phyloP scores from a whole-genome alignment of 2,888 invertebrate species.

The Lithosia quadra region DNA sequence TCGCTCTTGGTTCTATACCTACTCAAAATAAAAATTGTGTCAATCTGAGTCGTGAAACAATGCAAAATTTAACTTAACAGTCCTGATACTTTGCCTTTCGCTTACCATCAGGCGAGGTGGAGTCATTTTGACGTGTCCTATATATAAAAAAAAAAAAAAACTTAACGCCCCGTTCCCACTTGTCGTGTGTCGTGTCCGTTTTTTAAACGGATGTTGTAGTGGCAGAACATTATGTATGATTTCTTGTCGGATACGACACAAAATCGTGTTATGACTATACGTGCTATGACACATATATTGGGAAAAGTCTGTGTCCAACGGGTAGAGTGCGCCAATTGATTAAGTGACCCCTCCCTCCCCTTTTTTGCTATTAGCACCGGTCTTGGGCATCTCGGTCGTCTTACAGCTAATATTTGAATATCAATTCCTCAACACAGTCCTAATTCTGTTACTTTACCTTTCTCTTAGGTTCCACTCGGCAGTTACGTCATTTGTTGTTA shows the following conservation, averaged over 20 bases:
- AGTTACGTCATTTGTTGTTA: constrained; percentile 17
- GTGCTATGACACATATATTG: background rate
- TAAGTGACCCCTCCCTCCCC: too few relatives aligned
- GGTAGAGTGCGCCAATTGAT: background rate
- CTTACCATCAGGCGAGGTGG: too few relatives aligned
- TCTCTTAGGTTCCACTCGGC: constrained; percentile 15
- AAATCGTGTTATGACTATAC: too few relatives aligned
- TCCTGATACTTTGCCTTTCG: too few relatives aligned
- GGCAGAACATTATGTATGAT: too few relatives aligned
- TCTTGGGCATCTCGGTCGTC: background rate
- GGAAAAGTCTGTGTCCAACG: background rate
- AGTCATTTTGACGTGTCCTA: too few relatives aligned
- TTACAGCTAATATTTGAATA: background rate
- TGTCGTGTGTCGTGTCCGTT: too few relatives aligned
- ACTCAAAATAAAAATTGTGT: background rate
- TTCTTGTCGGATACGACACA: too few relatives aligned
- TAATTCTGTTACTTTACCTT: constrained; percentile 17
- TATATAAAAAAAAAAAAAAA: too few relatives aligned
- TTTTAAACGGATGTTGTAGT: too few relatives aligned
- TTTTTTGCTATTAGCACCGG: background rate
- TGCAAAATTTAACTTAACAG: background rate
- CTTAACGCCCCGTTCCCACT: too few relatives aligned
- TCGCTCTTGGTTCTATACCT: background rate
- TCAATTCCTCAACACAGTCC: constrained; percentile 1
- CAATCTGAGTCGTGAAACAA: too few relatives aligned